A percentile compares a stretch with the other conserved stretches of the same genome.
Conservation (phyloP, 2,888 invertebrate species). For the Listrodromus nycthemerus region DNA sequence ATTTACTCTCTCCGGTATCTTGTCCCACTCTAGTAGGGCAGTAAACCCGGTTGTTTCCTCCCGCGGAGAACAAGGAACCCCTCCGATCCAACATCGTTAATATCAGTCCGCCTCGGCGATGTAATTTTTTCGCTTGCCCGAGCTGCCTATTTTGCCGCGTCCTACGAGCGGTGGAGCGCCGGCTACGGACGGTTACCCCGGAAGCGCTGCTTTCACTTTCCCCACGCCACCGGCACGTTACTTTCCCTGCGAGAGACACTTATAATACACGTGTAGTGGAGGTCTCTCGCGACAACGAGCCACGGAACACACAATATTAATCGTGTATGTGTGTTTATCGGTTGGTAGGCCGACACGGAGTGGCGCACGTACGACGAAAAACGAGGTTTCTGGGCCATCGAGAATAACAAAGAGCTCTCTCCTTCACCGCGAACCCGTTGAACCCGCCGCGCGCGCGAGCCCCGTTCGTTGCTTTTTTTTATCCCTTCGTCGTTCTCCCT, state of each 20-base stretch:
- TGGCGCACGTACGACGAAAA: conserved; percentile 63
- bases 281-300: conserved; percentile 31
- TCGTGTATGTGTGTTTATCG: conserved; percentile 47
- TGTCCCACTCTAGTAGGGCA: not conserved
- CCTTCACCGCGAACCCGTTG: conserved; percentile 49
- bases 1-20: conserved; percentile 16
- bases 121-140: conserved; percentile 52
- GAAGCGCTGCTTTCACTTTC: conserved; percentile 80
- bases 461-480: conserved; percentile 38
- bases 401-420: conserved; percentile 72
- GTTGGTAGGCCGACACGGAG: conserved; percentile 59
- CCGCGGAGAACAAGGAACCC: conserved; percentile 8
- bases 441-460: conserved; percentile 37
- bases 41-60: conserved; percentile 18
- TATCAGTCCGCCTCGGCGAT: conserved; percentile 70
- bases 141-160: not conserved
- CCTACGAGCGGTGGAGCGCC: conserved; percentile 14
- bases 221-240: conserved; percentile 74
- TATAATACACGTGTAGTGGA: conserved; percentile 34
- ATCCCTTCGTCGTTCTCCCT: not conserved
- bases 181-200: conserved; percentile 72
- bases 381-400: conserved; percentile 78
- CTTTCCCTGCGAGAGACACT: conserved; percentile 76
- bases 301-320: conserved; percentile 3
- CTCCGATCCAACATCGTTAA: conserved; percentile 68